phyloP scores from a whole-genome alignment of 2,888 invertebrate genomes.

The Brachynemurus nebulosus region DNA sequence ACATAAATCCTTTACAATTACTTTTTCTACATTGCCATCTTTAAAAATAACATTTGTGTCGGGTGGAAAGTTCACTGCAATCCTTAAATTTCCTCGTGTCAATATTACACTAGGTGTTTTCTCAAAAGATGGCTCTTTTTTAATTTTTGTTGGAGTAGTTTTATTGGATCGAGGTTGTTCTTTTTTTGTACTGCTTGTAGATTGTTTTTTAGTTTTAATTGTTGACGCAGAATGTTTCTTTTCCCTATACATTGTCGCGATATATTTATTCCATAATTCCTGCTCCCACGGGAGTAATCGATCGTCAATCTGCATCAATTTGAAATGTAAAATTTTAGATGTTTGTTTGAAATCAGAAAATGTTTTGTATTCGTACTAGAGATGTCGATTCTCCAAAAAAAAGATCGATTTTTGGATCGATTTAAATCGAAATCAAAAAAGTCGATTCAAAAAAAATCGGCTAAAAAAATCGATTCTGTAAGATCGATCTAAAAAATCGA shows the following conservation, averaged over 20 bases:
- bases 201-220: background rate
- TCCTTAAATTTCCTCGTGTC: constrained; percentile 26
- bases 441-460: too few relatives aligned
- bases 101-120: constrained; percentile 26
- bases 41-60: constrained; percentile 27
- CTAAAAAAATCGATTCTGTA: too few relatives aligned
- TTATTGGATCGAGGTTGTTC: background rate
- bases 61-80: constrained; percentile 30
- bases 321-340: too few relatives aligned
- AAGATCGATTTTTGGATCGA: too few relatives aligned
- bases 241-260: too few relatives aligned
- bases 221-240: too few relatives aligned
- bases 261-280: constrained; percentile 3
- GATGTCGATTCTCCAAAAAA: too few relatives aligned
- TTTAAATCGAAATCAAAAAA: too few relatives aligned
- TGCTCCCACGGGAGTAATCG: constrained; percentile 8
- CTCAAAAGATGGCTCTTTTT: constrained; percentile 11
- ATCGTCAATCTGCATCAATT: constrained; percentile 5
- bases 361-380: too few relatives aligned
- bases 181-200: background rate
- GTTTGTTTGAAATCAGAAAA: too few relatives aligned
- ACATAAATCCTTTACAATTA: constrained; percentile 21
- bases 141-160: background rate
- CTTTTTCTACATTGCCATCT: constrained; percentile 23
- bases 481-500: too few relatives aligned